Conservation (phyloP, 2,113 vertebrate species). For the Chamaea fasciata region DNA sequence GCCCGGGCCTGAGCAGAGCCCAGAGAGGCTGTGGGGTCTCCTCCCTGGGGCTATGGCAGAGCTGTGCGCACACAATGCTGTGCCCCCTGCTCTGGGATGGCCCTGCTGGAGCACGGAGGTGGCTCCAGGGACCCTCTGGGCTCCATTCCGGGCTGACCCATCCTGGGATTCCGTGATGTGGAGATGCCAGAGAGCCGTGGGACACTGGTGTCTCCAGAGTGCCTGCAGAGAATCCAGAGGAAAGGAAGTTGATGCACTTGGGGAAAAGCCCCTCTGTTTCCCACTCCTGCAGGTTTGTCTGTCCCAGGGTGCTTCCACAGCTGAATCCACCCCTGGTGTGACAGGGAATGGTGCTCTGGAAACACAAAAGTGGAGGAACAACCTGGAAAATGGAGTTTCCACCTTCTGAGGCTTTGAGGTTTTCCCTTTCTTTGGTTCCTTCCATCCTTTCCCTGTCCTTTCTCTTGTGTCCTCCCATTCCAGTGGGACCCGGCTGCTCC, state of each 20-base stretch:
- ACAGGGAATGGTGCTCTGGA: neutral
- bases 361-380: neutral
- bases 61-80: neutral
- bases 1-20: neutral
- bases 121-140: neutral
- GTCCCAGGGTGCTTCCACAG: neutral
- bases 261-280: neutral
- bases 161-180: rapidly evolving
- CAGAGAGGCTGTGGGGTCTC: neutral
- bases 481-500: neutral
- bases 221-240: neutral
- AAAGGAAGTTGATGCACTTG: neutral
- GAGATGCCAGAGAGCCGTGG: neutral
- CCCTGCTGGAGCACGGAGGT: neutral
- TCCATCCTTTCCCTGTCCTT: neutral
- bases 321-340: rapidly evolving
- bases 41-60: neutral
- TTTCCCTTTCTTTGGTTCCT: neutral
- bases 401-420: rapidly evolving
- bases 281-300: neutral
- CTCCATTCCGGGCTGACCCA: neutral
- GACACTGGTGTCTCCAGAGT: neutral
- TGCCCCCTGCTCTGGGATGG: neutral
- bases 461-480: too few relatives aligned
- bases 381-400: neutral